Conservation (phyloP, 1,140 invertebrate species). For the Drosophila bipectinata region DNA sequence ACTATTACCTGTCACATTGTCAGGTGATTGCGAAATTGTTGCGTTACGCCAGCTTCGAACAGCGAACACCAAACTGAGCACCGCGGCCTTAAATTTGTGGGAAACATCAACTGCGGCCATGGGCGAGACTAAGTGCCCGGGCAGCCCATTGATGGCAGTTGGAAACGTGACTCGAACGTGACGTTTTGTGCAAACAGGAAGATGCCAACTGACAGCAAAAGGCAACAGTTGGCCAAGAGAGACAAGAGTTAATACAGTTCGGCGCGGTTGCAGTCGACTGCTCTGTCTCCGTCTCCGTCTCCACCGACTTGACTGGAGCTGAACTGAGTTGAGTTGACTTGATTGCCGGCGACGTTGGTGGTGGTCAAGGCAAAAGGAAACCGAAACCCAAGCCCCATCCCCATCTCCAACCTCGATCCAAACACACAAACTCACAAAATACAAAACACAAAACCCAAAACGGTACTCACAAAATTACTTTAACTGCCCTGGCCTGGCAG, state of each 20-base stretch:
- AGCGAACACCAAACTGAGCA: constrained; percentile 13
- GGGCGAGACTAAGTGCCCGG: constrained; percentile 52
- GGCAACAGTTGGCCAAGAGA: constrained; percentile 59
- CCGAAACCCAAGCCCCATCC: constrained; percentile 19
- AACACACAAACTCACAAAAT: constrained; percentile 6
- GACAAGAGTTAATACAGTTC: constrained; percentile 79
- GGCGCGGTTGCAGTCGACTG: constrained; percentile 47
- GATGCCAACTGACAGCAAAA: constrained; percentile 73
- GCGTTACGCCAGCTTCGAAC: constrained; percentile 70
- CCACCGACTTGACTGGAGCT: neutral
- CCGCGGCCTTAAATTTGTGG: constrained; percentile 76
- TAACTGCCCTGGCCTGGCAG: constrained; percentile 14
- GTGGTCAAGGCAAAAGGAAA: constrained; percentile 62
- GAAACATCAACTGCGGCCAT: constrained; percentile 77
- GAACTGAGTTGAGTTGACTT: constrained; percentile 57
- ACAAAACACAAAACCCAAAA: constrained; percentile 40
- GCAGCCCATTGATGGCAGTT: constrained; percentile 60
- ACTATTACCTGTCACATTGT: constrained; percentile 83
- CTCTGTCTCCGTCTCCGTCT: neutral
- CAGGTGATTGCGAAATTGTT: constrained; percentile 82
- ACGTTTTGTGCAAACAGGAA: constrained; percentile 82
- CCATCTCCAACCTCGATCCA: constrained; percentile 5
- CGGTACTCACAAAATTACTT: constrained; percentile 77
- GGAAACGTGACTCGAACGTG: constrained; percentile 80
- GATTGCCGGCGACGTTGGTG: constrained; percentile 66